Percentiles rank a stretch among this genome's conserved stretches.
These are phyloP conservation scores for Alethe castanea DNA, from an alignment of 2,113 vertebrate species.

Conservation along the genomic window DNA sequence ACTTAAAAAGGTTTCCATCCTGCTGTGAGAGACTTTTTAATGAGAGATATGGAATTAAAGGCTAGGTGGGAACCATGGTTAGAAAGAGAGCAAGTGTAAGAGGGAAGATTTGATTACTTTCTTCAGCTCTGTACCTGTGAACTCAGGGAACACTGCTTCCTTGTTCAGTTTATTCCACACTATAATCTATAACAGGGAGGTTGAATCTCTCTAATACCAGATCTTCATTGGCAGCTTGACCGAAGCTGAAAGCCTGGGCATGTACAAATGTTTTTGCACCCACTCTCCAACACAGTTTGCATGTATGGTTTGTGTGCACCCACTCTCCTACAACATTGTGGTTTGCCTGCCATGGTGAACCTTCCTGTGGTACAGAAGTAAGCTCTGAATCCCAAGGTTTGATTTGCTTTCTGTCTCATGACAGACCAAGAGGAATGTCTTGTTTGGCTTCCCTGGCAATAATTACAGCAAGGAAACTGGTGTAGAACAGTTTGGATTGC, in stretches of 20 bases:
- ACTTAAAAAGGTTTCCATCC: not conserved
- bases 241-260: not conserved
- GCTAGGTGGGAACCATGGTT: not conserved
- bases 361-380: not conserved
- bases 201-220: not conserved
- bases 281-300: fast-evolving
- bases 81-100: not conserved
- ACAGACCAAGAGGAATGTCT: not conserved
- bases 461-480: not conserved
- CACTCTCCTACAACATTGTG: not conserved
- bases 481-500: not conserved
- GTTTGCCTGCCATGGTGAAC: not conserved
- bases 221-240: not conserved
- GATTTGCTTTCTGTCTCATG: not conserved
- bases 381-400: not conserved
- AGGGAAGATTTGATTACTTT: not conserved
- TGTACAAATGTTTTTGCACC: fast-evolving
- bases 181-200: not conserved
- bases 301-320: not conserved
- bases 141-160: not conserved
- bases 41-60: not conserved
- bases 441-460: not conserved
- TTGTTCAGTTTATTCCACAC: not conserved
- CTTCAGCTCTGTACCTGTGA: not conserved
- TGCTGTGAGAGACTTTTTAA: not conserved